Base-by-base conservation (phyloP, 2,797 vertebrate genomes). In the Siniperca obscura region DNA sequence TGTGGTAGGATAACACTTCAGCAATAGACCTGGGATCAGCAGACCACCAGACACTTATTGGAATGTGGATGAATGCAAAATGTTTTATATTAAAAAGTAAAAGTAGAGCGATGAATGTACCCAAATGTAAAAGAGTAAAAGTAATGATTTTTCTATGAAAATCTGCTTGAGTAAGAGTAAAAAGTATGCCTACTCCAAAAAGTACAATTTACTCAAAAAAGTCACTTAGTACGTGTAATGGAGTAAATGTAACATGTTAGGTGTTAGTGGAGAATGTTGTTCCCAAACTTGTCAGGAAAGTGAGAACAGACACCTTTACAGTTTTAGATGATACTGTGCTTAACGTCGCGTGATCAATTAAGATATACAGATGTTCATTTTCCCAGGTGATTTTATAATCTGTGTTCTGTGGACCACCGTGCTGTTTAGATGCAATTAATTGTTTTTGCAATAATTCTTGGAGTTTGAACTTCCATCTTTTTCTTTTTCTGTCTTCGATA, bases 311-410 rank as follows among this genome's bases (percentile, higher is more conserved):
- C 61, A 14, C 8, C 17, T 42, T 60, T 10, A 60, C 16, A 50
- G 56, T 40, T 16, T 40, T 30, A 50, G 65, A 57, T n/a, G 52
- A 66, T 6, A 27, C 40, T 57, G 11, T 68, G 55, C n/a, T 38
- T 30, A 50, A 69, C 50, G 65, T 60, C 7, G 11, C 30, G 0
- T 68, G 55, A 60, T 56, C 50, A 46, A 65, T 74, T 64, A 65
- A 74, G 60, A 34, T 36, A 65, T 25, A 50, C 74, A 76, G 62
- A 66, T 48, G 66, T 62, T 61, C 5, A 34, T 30, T 50, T 59
- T 34, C 40, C 21, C 52, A 46, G 22, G 34, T 50, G 75, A 61
- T 21, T 25, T 50, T 50, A 46, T 34, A 38, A 12, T 64, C 13
- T 40, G 38, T 56, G 60, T 74, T 17, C 38, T 42, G 27, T 61